phyloP scores from a whole-genome alignment of 2,888 invertebrate genomes.

The Pyralis farinalis region DNA sequence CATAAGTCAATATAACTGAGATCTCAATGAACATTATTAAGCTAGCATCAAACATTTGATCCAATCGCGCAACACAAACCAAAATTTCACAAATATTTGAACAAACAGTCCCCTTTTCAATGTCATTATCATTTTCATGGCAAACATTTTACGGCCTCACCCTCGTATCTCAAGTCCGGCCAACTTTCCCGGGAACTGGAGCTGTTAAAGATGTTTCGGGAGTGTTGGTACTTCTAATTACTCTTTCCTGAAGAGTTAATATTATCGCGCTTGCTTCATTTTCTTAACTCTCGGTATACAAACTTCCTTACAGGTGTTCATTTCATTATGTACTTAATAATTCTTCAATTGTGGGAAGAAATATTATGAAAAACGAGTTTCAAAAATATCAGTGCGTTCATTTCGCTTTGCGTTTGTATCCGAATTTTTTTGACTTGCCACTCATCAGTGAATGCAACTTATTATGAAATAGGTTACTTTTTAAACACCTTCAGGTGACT shows the following conservation, averaged over 20 bases:
- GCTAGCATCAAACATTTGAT: background rate
- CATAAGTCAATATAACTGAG: too few species aligned
- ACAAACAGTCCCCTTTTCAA: background rate
- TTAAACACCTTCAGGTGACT: too few species aligned
- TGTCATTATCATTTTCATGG: background rate
- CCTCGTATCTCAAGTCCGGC: background rate
- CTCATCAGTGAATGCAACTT: too few species aligned
- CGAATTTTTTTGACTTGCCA: too few species aligned
- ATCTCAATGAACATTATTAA: too few species aligned
- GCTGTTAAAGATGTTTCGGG: background rate
- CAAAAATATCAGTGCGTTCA: too few species aligned
- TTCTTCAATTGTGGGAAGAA: background rate
- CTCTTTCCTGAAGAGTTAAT: background rate
- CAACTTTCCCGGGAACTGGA: background rate
- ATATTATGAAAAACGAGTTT: background rate
- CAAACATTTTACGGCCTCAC: background rate
- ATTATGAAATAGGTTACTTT: too few species aligned
- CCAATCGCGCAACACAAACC: background rate
- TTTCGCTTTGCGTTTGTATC: too few species aligned
- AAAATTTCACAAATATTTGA: background rate
- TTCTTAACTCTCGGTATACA: background rate
- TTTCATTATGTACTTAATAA: background rate
- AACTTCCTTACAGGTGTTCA: background rate
- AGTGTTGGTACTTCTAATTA: background rate
- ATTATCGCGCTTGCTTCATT: constrained; percentile 1